A percentile compares a stretch with the other conserved stretches of the same genome.
Conservation (phyloP, 2,113 vertebrate genomes). For the Pungitius pungitius region DNA sequence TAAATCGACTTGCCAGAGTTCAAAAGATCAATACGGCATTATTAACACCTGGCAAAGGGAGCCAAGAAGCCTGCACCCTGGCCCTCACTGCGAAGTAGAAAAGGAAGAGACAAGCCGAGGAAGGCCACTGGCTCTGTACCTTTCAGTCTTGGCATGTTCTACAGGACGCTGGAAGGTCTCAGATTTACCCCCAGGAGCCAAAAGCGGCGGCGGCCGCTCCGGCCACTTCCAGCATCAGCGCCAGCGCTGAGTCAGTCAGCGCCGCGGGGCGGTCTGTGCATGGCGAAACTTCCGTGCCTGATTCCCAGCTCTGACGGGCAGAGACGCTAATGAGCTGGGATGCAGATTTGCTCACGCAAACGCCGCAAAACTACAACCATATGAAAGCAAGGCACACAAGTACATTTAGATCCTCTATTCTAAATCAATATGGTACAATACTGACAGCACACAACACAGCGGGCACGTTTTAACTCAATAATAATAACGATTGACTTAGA, state of each 20-base stretch:
- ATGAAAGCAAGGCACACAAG: neutral
- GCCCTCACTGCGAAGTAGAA: conserved; percentile 33
- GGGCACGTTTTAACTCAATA: conserved; percentile 33
- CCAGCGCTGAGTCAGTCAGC: conserved; percentile 34
- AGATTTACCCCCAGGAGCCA: conserved; percentile 34
- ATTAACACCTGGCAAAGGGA: conserved; percentile 74
- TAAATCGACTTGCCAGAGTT: conserved; percentile 77
- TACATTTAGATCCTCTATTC: conserved; percentile 1
- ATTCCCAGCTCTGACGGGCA: conserved; percentile 17
- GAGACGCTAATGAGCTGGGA: conserved; percentile 6
- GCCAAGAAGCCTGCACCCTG: conserved; percentile 44
- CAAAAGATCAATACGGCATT: conserved; percentile 78
- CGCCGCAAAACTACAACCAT: neutral
- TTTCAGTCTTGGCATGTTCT: conserved; percentile 55
- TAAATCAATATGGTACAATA: conserved; percentile 27
- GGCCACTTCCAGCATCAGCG: conserved; percentile 38
- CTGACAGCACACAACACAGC: conserved; percentile 21
- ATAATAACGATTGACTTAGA: conserved; percentile 7
- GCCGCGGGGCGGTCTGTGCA: conserved; percentile 17
- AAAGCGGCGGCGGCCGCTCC: conserved; percentile 33
- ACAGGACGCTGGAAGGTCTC: conserved; percentile 55
- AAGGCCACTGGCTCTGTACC: conserved; percentile 63
- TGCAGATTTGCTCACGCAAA: conserved; percentile 3
- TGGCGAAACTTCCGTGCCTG: neutral
- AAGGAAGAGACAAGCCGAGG: conserved; percentile 44